Percentiles rank a stretch among this genome's conserved stretches.
Conservation (phyloP, 2,113 vertebrate genomes). For the Bombycilla garrulus region DNA sequence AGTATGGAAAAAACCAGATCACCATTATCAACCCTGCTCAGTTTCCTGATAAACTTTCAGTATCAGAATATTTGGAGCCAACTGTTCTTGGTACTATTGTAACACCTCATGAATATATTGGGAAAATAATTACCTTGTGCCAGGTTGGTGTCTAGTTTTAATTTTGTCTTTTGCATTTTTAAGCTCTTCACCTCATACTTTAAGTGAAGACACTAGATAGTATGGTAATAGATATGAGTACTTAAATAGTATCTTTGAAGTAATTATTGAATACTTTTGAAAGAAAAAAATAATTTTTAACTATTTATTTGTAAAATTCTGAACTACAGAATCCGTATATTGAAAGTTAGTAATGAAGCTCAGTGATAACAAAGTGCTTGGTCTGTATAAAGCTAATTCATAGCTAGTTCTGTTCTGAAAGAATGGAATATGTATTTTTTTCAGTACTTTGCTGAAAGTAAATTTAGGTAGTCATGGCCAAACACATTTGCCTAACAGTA, state of each 20-base stretch:
- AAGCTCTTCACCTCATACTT: background rate
- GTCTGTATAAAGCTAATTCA: background rate
- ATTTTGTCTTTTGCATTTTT: background rate
- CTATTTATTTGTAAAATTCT: background rate
- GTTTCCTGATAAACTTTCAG: constrained; percentile 86
- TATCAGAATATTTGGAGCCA: constrained; percentile 91
- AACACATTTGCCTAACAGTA: background rate
- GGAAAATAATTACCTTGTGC: constrained; percentile 90
- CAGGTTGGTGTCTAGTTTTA: constrained; percentile 77
- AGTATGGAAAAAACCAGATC: constrained; percentile 83
- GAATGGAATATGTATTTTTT: background rate
- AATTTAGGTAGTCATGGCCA: background rate
- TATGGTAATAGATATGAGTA: background rate
- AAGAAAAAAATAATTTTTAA: background rate
- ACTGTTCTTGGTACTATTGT: constrained; percentile 90
- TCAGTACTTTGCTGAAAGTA: background rate
- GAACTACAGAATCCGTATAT: background rate
- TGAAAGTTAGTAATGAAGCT: background rate
- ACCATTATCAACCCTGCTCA: constrained; percentile 91
- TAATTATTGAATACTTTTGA: background rate
- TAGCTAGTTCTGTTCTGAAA: background rate
- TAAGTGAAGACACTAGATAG: background rate
- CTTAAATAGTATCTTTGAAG: background rate
- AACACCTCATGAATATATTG: constrained; percentile 83
- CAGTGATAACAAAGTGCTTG: background rate